Evolutionary conservation across 1,140 invertebrate genomes (phyloP), one percentile per base, ranked within the genome.

Genomic region (Trachymyrmex septentrionalis): DNA sequence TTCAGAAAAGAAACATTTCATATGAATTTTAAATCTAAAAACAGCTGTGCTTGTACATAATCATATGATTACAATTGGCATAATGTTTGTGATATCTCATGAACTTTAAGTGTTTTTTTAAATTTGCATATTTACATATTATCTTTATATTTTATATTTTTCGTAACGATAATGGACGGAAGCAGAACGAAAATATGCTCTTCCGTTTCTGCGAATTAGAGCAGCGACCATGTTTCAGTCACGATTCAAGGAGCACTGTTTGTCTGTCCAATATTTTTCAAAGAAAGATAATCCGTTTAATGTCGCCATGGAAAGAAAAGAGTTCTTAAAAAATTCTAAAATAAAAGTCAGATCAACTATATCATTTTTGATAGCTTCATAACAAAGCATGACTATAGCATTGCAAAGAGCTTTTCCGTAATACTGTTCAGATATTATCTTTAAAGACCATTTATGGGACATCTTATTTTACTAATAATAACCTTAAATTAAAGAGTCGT

Each of bases 261-360:
- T 61, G 27, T 27, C 27, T 12, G 16, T 21, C 61, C 64, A 69
- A 80, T 80, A 80, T 69, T 55, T 69, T 53, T 7, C n/a, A 14
- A 7, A 27, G 16, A n/a, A 69, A 69, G 14, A 80, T 69, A 80
- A 80, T 69, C 50, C n/a, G 38, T 78, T 30, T 80, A 80, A 80
- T 71, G 30, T 27, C 55, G 21, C 14, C 10, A 30, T 7, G 12
- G 24, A 16, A 10, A 24, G 38, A 44, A 64, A 44, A 10, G n/a
- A 12, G 48, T 71, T 69, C 21, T 69, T 30, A 10, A 57, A 55
- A 55, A 71, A 55, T 24, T 71, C 16, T 27, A 81, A 71, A 64
- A 34, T n/a, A 6, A 55, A 38, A 55, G 19, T 71, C 19, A 12
- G 21, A 38, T 81, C 10, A 57, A 67, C 48, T 27, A 14, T 81